phyloP scores from a whole-genome alignment of 2,113 vertebrate species.

The Isichthys henryi region DNA sequence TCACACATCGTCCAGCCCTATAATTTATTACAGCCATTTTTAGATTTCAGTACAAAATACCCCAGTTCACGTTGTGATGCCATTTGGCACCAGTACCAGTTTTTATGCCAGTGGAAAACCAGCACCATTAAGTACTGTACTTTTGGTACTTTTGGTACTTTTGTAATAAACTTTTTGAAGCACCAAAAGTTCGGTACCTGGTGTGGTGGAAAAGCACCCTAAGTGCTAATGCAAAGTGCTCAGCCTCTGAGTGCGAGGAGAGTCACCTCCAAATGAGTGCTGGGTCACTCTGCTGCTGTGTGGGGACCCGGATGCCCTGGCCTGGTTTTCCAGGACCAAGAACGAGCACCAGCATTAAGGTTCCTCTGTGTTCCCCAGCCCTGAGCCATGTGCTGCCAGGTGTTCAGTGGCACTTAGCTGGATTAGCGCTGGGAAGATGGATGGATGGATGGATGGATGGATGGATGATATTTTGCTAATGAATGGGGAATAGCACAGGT shows the following conservation, averaged over 20 bases:
- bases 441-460: background rate
- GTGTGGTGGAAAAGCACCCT: background rate
- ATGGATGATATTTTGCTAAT: background rate
- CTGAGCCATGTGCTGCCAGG: background rate
- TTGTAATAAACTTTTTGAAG: background rate
- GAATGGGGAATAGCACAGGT: background rate
- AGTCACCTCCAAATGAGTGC: background rate
- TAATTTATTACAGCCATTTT: background rate
- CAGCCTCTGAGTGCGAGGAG: background rate
- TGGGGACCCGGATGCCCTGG: background rate
- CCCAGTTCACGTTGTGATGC: background rate
- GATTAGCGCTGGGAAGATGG: background rate
- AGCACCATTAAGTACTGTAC: background rate
- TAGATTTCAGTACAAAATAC: background rate
- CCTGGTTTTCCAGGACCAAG: background rate
- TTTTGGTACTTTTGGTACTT: background rate
- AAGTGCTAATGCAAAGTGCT: background rate
- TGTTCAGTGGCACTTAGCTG: background rate
- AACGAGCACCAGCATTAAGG: background rate
- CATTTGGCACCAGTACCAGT: background rate
- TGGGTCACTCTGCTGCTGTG: background rate
- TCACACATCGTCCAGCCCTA: background rate
- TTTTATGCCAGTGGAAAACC: background rate
- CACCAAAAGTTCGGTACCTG: background rate
- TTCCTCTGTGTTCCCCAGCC: background rate